Percentiles rank a stretch among this genome's conserved stretches.
Evolutionary conservation across 2,797 vertebrate species (phyloP).

Genomic region (Buceros bicornis): DNA sequence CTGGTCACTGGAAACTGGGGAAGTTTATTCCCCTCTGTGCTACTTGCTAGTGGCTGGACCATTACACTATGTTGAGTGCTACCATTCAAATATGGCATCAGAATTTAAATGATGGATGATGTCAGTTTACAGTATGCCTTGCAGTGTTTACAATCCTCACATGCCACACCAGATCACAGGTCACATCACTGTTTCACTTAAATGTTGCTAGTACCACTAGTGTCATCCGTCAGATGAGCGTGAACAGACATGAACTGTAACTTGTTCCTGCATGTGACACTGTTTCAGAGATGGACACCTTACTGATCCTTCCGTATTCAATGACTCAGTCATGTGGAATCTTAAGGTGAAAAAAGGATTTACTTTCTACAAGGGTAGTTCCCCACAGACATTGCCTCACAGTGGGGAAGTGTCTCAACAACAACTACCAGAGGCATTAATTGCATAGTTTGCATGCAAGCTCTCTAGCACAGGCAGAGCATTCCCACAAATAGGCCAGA

Average conservation of each 20-base stretch:
- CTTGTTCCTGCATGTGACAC: neutral
- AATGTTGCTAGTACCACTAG: neutral
- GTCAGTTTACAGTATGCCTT: neutral
- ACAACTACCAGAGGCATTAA: constrained; percentile 32
- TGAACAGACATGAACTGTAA: neutral
- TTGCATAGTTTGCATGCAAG: constrained; percentile 22
- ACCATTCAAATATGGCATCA: neutral
- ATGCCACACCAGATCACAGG: neutral
- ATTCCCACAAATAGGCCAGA: constrained; percentile 43
- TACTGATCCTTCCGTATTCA: neutral
- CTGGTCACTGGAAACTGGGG: neutral
- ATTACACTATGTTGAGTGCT: neutral
- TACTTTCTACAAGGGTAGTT: neutral
- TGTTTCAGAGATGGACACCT: neutral
- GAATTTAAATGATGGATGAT: neutral
- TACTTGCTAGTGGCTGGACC: neutral
- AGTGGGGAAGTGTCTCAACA: constrained; percentile 3
- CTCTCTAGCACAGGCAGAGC: neutral
- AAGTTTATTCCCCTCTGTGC: neutral
- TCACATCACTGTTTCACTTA: neutral
- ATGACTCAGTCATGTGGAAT: neutral
- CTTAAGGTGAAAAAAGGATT: neutral
- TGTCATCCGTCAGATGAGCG: neutral
- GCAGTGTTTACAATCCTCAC: neutral
- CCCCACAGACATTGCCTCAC: constrained; percentile 30